Percentiles rank a stretch among this genome's conserved stretches.
Evolutionary conservation across 2,888 invertebrate species (phyloP).

Genomic region (Ectemnius continuus): DNA sequence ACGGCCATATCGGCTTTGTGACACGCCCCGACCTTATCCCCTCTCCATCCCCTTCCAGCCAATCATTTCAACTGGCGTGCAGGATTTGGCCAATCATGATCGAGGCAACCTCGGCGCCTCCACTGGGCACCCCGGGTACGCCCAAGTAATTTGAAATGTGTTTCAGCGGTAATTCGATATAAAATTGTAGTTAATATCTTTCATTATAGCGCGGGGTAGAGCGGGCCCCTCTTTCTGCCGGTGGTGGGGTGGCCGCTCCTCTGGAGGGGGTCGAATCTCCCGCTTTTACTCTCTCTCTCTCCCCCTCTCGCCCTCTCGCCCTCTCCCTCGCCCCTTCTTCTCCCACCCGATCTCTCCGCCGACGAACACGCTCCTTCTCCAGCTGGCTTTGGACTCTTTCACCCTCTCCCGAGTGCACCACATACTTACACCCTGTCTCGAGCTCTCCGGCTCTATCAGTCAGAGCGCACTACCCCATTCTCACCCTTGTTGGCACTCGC

Average conservation of each 20-base stretch:
- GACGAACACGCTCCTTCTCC: not conserved
- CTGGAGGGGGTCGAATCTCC: not conserved
- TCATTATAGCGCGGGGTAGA: constrained; percentile 71
- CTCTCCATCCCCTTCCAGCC: constrained; percentile 52
- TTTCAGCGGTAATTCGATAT: constrained; percentile 78
- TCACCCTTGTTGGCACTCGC: too few relatives aligned
- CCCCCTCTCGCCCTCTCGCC: constrained; percentile 20
- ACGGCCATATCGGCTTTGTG: constrained; percentile 73
- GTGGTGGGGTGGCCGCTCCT: not conserved
- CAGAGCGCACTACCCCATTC: too few relatives aligned
- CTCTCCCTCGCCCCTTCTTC: constrained; percentile 13
- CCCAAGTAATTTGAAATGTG: constrained; percentile 77
- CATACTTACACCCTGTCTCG: too few relatives aligned
- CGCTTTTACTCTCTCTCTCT: constrained; percentile 17
- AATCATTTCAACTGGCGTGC: constrained; percentile 57
- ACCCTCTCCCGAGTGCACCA: constrained; percentile 11
- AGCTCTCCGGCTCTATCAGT: too few relatives aligned
- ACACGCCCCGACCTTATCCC: constrained; percentile 67
- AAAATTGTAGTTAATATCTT: constrained; percentile 78
- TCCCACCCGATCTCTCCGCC: not conserved
- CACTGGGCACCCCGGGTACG: constrained; percentile 64
- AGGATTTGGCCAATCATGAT: constrained; percentile 53
- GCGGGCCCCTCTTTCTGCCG: constrained; percentile 28
- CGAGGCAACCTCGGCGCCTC: constrained; percentile 54
- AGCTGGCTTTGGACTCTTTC: constrained; percentile 16